A percentile compares a stretch with the other conserved stretches of the same genome.
Evolutionary conservation across 1,140 invertebrate species (phyloP).

Genomic region (Leptinotarsa lineolata): DNA sequence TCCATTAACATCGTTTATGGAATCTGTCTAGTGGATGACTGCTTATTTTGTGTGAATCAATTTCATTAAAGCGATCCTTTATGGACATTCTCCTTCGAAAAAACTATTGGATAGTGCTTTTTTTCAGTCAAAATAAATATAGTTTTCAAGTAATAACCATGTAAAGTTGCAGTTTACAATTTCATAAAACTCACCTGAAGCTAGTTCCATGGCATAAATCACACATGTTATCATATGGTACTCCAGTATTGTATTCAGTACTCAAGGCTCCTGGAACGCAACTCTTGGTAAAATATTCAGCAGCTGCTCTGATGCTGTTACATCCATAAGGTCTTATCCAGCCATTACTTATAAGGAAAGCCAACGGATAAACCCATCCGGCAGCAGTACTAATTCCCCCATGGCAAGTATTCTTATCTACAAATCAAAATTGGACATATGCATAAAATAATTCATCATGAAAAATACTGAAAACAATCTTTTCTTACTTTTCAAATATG

Average conservation of each 20-base stretch:
- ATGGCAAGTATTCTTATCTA: constrained; percentile 85
- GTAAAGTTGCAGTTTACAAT: too few relatives aligned
- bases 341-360: constrained; percentile 89
- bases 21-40: too few relatives aligned
- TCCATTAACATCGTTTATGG: too few relatives aligned
- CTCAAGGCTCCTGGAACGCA: constrained; percentile 90
- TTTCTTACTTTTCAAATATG: constrained; percentile 77
- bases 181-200: constrained; percentile 63
- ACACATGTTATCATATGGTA: constrained; percentile 89
- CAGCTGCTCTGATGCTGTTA: constrained; percentile 84
- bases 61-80: too few relatives aligned
- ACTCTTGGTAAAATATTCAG: constrained; percentile 90
- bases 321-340: constrained; percentile 92
- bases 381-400: constrained; percentile 89
- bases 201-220: constrained; percentile 91
- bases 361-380: constrained; percentile 94
- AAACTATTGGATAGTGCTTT: too few relatives aligned
- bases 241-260: constrained; percentile 77
- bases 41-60: too few relatives aligned
- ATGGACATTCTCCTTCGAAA: too few relatives aligned
- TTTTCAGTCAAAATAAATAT: too few relatives aligned
- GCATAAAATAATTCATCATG: background rate
- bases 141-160: too few relatives aligned
- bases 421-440: constrained; percentile 33
- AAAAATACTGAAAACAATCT: too few relatives aligned